These are phyloP conservation scores for Muntiacus muntjak DNA, from an alignment of 2,113 vertebrate species.

Conservation along the genomic window DNA sequence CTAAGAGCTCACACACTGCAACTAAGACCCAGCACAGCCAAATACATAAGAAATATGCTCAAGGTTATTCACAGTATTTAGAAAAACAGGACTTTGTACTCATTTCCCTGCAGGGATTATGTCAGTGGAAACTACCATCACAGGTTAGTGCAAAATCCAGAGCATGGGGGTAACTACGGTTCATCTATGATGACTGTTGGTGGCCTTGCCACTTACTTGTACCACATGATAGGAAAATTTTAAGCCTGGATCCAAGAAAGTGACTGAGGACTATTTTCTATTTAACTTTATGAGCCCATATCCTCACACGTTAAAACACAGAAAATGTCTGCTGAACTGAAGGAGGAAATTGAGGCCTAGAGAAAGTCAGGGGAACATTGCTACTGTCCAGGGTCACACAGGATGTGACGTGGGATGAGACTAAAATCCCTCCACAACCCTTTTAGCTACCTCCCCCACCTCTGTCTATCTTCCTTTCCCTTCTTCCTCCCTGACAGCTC, in stretches of 20 bases:
- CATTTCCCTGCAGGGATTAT: too few species aligned
- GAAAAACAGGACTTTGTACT: not conserved
- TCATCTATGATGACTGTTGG: not conserved
- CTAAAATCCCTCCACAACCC: too few species aligned
- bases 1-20: not conserved
- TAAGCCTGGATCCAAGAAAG: not conserved
- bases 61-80: not conserved
- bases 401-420: not conserved
- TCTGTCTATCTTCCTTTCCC: not conserved
- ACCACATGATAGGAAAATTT: not conserved
- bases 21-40: not conserved
- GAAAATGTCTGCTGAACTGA: fast-evolving
- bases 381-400: not conserved
- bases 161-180: fast-evolving
- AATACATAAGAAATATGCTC: not conserved
- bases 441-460: not conserved
- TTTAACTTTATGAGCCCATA: not conserved
- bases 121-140: not conserved
- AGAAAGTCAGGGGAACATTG: not conserved
- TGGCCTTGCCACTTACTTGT: not conserved
- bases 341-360: not conserved
- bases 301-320: not conserved
- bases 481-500: not conserved
- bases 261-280: not conserved
- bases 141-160: not conserved